phyloP scores from a whole-genome alignment of 2,797 vertebrate species.

The Sphaeramia orbicularis region DNA sequence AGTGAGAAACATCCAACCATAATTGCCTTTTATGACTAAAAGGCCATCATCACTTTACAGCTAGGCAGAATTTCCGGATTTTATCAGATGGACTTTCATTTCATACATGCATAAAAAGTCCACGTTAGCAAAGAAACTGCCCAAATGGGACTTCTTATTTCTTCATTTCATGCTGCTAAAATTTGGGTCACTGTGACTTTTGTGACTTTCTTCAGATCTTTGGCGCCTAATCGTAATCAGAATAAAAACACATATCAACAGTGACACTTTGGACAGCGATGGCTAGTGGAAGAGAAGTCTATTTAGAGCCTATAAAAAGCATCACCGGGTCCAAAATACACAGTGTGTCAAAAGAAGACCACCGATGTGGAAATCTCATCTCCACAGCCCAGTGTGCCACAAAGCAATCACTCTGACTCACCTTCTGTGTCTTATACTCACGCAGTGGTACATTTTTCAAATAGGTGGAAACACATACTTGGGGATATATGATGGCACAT shows the following conservation, averaged over 20 bases:
- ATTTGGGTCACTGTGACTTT: background rate
- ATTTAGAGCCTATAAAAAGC: conserved; percentile 61
- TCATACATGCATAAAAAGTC: too few relatives aligned
- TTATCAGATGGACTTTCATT: background rate
- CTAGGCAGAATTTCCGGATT: conserved; percentile 39
- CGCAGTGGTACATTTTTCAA: conserved; percentile 24
- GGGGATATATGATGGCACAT: conserved; percentile 24
- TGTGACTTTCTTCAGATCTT: background rate
- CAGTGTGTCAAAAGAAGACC: conserved; percentile 63
- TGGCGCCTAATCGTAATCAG: conserved; percentile 30
- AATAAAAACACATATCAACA: conserved; percentile 34
- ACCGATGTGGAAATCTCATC: conserved; percentile 71
- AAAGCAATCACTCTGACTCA: conserved; percentile 68
- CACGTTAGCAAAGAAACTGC: too few relatives aligned
- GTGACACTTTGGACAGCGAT: conserved; percentile 46
- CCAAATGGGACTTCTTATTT: background rate
- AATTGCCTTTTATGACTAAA: conserved; percentile 58
- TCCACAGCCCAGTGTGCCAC: conserved; percentile 63
- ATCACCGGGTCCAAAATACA: conserved; percentile 60
- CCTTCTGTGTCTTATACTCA: conserved; percentile 45
- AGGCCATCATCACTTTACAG: conserved; percentile 45
- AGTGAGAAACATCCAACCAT: conserved; percentile 36
- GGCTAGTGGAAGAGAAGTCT: conserved; percentile 50
- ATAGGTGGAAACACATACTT: conserved; percentile 25
- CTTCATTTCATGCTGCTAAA: too few relatives aligned